Base-by-base conservation (phyloP, 2,797 vertebrate species). In the Hoplostethus atlanticus region DNA sequence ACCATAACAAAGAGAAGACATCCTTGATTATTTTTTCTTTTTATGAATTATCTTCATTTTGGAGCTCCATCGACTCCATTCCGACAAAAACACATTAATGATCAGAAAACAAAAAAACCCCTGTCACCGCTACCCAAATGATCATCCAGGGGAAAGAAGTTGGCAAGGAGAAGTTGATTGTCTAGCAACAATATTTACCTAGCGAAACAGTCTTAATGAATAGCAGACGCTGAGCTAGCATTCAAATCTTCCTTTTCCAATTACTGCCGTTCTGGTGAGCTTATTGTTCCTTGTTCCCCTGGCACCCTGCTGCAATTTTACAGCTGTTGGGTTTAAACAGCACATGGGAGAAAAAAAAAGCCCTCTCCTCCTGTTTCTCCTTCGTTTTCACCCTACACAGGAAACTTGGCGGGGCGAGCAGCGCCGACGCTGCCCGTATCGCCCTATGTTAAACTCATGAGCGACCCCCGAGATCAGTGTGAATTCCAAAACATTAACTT, bases 291-390 rank as follows among this genome's bases (percentile, higher is more conserved):
- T 77, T 70, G 77, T 73, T 89, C 76, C 75, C 77, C 66, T 84
- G 92, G 85, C 90, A 84, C 83, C 84, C 60, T 57, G 79, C 84
- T 88, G 83, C 76, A 84, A 52, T 89, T 92, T 91, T 92, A 89
- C 84, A 91, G 87, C 91, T 88, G 85, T 80, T 90, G 74, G 64
- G 74, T 74, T 90, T 91, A 83, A 88, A 76, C 81, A 87, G 77
- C 70, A 46, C 48, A 51, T 59, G 76, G 68, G 30, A 42, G 31
- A 53, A 54, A 21, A 53, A 54, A 21, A 73, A 48, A 60, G n/a
- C 60, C 68, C 70, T 66, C 67, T 83, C 68, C 56, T 80, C 58
- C 51, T 28, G 16, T 79, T 76, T 78, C 73, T 64, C 61, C 73
- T 77, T 85, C 73, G 68, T 80, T 87, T 74, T 64, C 51, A 67